Evolutionary conservation across 2,888 invertebrate genomes (phyloP).

Genomic region (Drosophila barbarae): DNA sequence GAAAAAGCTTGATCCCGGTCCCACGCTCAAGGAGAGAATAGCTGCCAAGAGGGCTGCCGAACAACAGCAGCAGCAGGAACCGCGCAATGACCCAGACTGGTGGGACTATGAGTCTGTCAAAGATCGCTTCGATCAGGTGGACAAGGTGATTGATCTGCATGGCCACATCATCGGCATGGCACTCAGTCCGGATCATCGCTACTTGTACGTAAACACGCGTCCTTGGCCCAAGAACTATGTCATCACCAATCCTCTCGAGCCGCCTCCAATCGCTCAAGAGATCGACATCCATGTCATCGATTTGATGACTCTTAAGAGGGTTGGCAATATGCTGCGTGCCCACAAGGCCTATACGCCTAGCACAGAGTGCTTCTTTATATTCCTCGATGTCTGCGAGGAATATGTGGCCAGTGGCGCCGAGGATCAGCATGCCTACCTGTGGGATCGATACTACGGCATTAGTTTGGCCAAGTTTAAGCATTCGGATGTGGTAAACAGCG

Average conservation of each 20-base stretch:
- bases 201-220: slow-evolving; percentile 89
- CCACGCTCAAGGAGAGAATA: slow-evolving; percentile 84
- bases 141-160: slow-evolving; percentile 90
- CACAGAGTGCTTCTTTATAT: slow-evolving; percentile 92
- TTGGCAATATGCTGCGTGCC: slow-evolving; percentile 88
- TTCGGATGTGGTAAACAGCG: slow-evolving; percentile 89
- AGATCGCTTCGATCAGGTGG: slow-evolving; percentile 86
- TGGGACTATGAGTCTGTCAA: slow-evolving; percentile 85
- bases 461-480: slow-evolving; percentile 88
- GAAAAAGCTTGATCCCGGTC: slow-evolving; percentile 85
- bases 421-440: slow-evolving; percentile 89
- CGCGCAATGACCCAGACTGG: slow-evolving; percentile 84
- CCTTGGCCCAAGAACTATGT: slow-evolving; percentile 89
- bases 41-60: slow-evolving; percentile 80
- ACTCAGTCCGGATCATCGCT: slow-evolving; percentile 90
- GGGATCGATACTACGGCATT: slow-evolving; percentile 91
- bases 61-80: slow-evolving; percentile 69
- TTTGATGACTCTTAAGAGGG: slow-evolving; percentile 86
- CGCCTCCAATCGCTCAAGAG: slow-evolving; percentile 91
- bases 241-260: slow-evolving; percentile 87
- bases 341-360: slow-evolving; percentile 92
- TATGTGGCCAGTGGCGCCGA: slow-evolving; percentile 93
- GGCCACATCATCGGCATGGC: slow-evolving; percentile 94
- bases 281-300: slow-evolving; percentile 93
- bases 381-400: slow-evolving; percentile 89